These are phyloP conservation scores for Cataglyphis livida DNA, from an alignment of 2,888 invertebrate genomes.

Conservation along the genomic window DNA sequence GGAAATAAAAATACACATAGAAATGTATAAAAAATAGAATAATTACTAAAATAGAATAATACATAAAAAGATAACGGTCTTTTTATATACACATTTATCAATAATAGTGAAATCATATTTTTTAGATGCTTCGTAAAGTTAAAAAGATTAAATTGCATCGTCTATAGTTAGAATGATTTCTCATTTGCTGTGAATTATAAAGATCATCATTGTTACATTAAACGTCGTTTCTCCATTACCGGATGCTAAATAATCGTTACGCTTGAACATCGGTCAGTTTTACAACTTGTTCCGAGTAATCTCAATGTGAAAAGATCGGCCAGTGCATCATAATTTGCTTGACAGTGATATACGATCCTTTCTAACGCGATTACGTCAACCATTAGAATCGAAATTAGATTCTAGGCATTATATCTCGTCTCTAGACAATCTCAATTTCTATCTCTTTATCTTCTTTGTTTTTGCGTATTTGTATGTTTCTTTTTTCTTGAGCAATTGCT, in stretches of 20 bases:
- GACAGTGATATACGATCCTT: conserved; percentile 64
- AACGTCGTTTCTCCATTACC: conserved; percentile 50
- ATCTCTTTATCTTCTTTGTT: neutral
- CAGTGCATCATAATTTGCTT: conserved; percentile 39
- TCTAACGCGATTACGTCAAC: conserved; percentile 48
- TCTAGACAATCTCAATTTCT: neutral
- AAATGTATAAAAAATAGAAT: neutral
- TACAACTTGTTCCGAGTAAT: conserved; percentile 58
- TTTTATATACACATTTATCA: conserved; percentile 1
- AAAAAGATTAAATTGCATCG: conserved; percentile 45
- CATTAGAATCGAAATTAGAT: conserved; percentile 26
- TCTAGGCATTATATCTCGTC: neutral
- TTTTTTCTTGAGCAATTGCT: neutral
- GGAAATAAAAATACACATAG: neutral
- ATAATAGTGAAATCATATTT: neutral
- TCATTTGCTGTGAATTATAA: conserved; percentile 41
- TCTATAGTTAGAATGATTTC: conserved; percentile 2
- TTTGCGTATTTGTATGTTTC: neutral
- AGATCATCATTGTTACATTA: conserved; percentile 59
- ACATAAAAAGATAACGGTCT: neutral
- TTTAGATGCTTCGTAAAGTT: conserved; percentile 35
- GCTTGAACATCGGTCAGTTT: conserved; percentile 52
- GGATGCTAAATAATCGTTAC: conserved; percentile 65
- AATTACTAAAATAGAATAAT: neutral
- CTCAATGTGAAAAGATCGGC: conserved; percentile 59